A percentile compares a stretch with the other conserved stretches of the same genome.
These are phyloP conservation scores for Pseudolycoriella hygida DNA, from an alignment of 2,888 invertebrate species.

Conservation along the genomic window DNA sequence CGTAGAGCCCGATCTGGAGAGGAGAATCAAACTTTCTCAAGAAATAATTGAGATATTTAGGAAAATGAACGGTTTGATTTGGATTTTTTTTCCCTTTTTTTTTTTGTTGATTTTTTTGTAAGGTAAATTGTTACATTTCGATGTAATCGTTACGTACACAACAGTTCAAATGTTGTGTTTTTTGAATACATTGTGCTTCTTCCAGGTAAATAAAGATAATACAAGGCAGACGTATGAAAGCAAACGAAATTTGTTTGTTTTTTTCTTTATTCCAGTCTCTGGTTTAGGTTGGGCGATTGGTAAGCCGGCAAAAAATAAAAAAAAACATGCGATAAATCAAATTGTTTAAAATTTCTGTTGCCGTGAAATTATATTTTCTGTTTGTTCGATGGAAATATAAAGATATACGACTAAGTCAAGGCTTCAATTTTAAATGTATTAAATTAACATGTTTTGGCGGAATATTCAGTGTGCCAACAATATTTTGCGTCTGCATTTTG, in stretches of 20 bases:
- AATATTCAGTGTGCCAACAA: too few relatives aligned
- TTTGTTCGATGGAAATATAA: neutral
- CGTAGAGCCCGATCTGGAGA: neutral
- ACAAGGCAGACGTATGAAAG: neutral
- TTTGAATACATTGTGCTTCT: too few relatives aligned
- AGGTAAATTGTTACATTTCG: neutral
- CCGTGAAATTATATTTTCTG: constrained; percentile 1
- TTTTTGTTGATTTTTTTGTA: neutral
- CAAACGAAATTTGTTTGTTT: too few relatives aligned
- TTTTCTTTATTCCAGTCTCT: too few relatives aligned
- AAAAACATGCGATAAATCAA: neutral
- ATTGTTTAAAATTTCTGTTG: neutral
- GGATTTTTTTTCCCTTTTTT: neutral
- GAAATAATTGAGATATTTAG: constrained; percentile 4
- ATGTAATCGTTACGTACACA: too few relatives aligned
- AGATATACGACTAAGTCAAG: neutral
- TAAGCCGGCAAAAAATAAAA: too few relatives aligned
- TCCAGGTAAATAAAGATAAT: too few relatives aligned
- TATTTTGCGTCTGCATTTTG: too few relatives aligned
- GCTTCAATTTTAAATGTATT: too few relatives aligned
- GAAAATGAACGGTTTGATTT: constrained; percentile 2
- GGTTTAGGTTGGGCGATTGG: too few relatives aligned
- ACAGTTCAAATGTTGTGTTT: too few relatives aligned
- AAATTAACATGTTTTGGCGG: too few relatives aligned
- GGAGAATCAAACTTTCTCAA: constrained; percentile 1